Base-by-base conservation (phyloP, 2,113 vertebrate species). In the Scophthalmus maximus region DNA sequence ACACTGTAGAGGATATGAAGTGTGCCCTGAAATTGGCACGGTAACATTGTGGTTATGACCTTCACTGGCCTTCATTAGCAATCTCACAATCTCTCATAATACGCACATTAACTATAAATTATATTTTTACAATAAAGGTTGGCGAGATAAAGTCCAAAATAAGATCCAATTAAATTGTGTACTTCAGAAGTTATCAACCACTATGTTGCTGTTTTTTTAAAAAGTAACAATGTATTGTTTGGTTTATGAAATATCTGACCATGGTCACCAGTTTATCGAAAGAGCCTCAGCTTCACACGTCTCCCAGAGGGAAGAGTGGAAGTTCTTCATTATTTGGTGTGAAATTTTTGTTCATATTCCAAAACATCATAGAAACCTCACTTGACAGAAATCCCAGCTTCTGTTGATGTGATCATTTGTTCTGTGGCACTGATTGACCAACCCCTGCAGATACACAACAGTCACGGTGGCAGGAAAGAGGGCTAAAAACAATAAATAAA, bases 41-140 rank as follows among this genome's bases (percentile, higher is more conserved):
- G 27, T 49, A 32, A 53, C 49, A 85, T 44, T 34, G 40, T 4
- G 2, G 26, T 40, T 49, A 6, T 60, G 25, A 75, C 57, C 57
- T 76, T 64, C 25, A 68, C 23, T 40, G 55, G 12, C 47, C 52
- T 73, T 73, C 30, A 73, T 78, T 82, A 77, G 42, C 23, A 65
- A 30, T 49, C 32, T 58, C 25, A 12, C 52, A 30, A 6, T 59
- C 25, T 44, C 15, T 65, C 42, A 68, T 69, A 38, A 82, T 6
- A 26, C 5, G 55, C 36, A 18, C 23, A 40, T 68, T 71, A 30
- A 34, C 30, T 34, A n/a, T 32, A 34, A 7, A 62, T 51, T 8
- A 29, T 51, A 50, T 23, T 62, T 51, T 60, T 50, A 42, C 23
- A 60, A 57, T 46, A 51, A 71, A 61, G 53, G 26, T 14, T 14